Evolutionary conservation across 2,888 invertebrate species (phyloP).

Genomic region (Trypoxylon attenuatum): DNA sequence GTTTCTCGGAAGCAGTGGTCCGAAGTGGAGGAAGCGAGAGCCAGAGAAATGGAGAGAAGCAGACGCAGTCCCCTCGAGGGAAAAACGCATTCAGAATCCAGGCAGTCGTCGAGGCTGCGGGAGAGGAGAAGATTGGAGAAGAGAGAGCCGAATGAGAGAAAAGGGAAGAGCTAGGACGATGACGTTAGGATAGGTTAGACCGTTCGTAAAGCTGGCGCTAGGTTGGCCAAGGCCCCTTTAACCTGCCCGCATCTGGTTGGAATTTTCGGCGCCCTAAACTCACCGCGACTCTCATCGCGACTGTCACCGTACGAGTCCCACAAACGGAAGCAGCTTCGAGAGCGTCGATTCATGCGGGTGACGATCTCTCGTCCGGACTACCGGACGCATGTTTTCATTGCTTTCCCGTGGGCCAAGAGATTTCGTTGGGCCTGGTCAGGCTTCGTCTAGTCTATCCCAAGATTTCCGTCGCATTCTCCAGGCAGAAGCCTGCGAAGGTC

Average conservation of each 20-base stretch:
- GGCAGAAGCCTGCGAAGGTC: too few species aligned
- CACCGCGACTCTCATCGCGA: too few species aligned
- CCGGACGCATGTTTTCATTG: too few species aligned
- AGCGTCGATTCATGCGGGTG: constrained; percentile 46
- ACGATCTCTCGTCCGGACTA: too few species aligned
- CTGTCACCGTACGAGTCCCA: constrained; percentile 38
- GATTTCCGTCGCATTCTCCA: too few species aligned
- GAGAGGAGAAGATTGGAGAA: background rate
- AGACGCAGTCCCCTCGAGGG: constrained; percentile 5
- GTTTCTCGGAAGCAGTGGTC: constrained; percentile 38
- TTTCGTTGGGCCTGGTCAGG: too few species aligned
- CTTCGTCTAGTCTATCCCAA: too few species aligned
- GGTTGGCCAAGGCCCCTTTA: constrained; percentile 25
- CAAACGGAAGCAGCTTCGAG: constrained; percentile 31
- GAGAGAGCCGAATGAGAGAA: background rate
- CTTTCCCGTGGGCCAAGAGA: too few species aligned
- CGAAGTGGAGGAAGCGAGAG: background rate
- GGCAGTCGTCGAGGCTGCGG: background rate
- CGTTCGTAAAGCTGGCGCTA: constrained; percentile 27
- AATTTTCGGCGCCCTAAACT: constrained; percentile 17
- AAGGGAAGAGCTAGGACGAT: constrained; percentile 11
- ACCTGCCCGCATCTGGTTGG: constrained; percentile 42
- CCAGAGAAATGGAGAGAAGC: background rate
- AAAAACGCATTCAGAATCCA: background rate
- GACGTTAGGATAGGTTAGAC: constrained; percentile 50